These are phyloP conservation scores for Trachelus tabidus DNA, from an alignment of 2,888 invertebrate genomes.

Conservation along the genomic window DNA sequence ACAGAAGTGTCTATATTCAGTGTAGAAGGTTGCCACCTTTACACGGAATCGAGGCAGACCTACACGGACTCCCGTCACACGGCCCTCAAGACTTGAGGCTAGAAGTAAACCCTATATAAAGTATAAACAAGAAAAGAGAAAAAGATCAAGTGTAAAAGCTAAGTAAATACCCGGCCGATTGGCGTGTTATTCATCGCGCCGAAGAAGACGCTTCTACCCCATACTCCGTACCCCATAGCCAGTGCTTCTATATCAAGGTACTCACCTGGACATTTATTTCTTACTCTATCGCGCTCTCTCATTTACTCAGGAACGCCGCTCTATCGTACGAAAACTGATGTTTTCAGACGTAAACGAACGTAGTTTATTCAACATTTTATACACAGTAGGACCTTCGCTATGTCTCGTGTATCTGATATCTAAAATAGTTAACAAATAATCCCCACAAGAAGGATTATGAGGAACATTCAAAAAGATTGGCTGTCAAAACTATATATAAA, in stretches of 20 bases:
- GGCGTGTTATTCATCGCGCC: background rate
- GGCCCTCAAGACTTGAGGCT: slow-evolving; percentile 67
- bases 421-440: slow-evolving; percentile 5
- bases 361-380: background rate
- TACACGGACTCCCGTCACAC: slow-evolving; percentile 77
- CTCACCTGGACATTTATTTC: background rate
- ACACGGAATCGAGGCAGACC: slow-evolving; percentile 77
- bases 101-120: slow-evolving; percentile 16
- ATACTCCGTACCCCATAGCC: background rate
- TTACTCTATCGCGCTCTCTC: background rate
- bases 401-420: background rate
- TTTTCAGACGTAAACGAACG: background rate
- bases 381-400: background rate
- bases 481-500: slow-evolving; percentile 9
- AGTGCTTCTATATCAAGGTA: background rate
- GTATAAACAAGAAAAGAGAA: background rate
- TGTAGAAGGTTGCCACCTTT: slow-evolving; percentile 90
- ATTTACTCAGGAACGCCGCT: background rate
- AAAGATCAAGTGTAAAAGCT: background rate
- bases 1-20: slow-evolving; percentile 95
- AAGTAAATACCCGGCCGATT: background rate
- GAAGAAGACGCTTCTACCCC: background rate
- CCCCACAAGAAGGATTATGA: slow-evolving; percentile 5
- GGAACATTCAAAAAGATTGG: slow-evolving; percentile 30
- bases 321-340: background rate